Conservation (phyloP, 2,888 invertebrate species). For the Caenorhabditis wallacei region DNA sequence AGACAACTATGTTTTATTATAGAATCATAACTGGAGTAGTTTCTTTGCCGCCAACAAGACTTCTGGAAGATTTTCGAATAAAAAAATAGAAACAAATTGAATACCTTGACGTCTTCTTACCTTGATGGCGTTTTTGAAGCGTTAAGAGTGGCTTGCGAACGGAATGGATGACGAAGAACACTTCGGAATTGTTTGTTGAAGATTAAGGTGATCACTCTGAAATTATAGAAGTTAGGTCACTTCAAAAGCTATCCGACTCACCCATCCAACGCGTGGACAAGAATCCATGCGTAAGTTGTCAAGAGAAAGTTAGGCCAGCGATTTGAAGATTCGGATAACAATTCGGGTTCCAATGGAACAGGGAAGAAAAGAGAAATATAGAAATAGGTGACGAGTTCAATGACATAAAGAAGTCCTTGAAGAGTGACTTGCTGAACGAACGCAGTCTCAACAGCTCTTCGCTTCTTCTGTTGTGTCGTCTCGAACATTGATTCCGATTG, state of each 20-base stretch:
- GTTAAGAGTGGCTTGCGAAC: slow-evolving; percentile 51
- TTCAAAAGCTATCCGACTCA: slow-evolving; percentile 18
- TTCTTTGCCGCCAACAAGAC: slow-evolving; percentile 56
- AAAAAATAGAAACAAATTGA: background rate
- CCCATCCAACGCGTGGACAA: slow-evolving; percentile 72
- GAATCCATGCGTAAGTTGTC: slow-evolving; percentile 73
- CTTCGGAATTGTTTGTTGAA: slow-evolving; percentile 72
- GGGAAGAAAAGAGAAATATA: slow-evolving; percentile 63
- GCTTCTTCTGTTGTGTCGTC: slow-evolving; percentile 65
- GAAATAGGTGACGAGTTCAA: slow-evolving; percentile 72
- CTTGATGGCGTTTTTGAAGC: slow-evolving; percentile 65
- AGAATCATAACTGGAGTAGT: slow-evolving; percentile 48
- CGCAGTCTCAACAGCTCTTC: slow-evolving; percentile 68
- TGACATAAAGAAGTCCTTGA: slow-evolving; percentile 70
- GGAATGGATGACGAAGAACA: slow-evolving; percentile 59
- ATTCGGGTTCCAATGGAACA: slow-evolving; percentile 35
- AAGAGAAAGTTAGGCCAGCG: slow-evolving; percentile 74
- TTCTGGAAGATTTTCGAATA: slow-evolving; percentile 19
- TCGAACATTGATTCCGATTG: slow-evolving; percentile 62
- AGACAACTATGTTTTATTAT: slow-evolving; percentile 11
- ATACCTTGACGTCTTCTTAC: slow-evolving; percentile 27
- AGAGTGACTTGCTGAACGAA: slow-evolving; percentile 74
- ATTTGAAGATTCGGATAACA: slow-evolving; percentile 53
- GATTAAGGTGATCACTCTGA: slow-evolving; percentile 53
- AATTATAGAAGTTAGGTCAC: background rate